Percentiles rank a stretch among this genome's conserved stretches.
These are phyloP conservation scores for Tribolium madens DNA, from an alignment of 1,140 invertebrate species.

Conservation along the genomic window DNA sequence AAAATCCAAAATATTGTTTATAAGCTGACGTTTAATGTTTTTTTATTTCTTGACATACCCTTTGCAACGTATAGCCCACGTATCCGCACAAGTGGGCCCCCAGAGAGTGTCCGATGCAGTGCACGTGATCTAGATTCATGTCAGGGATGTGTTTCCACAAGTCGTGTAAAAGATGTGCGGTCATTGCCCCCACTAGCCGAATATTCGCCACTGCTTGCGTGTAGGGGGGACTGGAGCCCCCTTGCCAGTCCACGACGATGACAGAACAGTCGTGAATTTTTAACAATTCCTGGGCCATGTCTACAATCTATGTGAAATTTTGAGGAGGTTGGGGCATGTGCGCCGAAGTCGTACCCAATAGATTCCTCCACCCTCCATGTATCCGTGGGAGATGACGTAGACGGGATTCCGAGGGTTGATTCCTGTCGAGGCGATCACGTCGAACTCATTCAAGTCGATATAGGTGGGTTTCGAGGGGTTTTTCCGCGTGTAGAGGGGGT, in stretches of 20 bases:
- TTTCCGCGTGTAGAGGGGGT: constrained; percentile 69
- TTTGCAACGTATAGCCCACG: constrained; percentile 79
- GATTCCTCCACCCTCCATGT: constrained; percentile 84
- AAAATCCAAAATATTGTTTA: constrained; percentile 39
- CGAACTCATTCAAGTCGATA: constrained; percentile 74
- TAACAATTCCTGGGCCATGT: constrained; percentile 74
- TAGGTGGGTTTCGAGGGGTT: constrained; percentile 70
- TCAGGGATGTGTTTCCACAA: constrained; percentile 65
- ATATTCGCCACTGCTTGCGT: constrained; percentile 92
- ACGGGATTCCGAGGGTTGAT: constrained; percentile 74
- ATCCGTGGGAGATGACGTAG: constrained; percentile 87
- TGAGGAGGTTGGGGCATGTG: not conserved
- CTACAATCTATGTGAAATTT: constrained; percentile 67
- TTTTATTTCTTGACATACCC: constrained; percentile 66
- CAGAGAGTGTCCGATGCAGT: constrained; percentile 92
- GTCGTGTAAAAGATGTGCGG: constrained; percentile 77
- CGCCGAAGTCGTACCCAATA: constrained; percentile 73
- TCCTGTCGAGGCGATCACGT: constrained; percentile 71
- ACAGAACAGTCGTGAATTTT: constrained; percentile 78
- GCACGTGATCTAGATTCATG: constrained; percentile 73
- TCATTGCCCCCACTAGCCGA: constrained; percentile 85
- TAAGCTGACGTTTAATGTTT: not conserved
- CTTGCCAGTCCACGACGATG: constrained; percentile 86
- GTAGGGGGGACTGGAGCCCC: constrained; percentile 87
- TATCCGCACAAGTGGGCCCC: constrained; percentile 90